These are phyloP conservation scores for Euplexia lucipara DNA, from an alignment of 2,888 invertebrate genomes.

Conservation along the genomic window DNA sequence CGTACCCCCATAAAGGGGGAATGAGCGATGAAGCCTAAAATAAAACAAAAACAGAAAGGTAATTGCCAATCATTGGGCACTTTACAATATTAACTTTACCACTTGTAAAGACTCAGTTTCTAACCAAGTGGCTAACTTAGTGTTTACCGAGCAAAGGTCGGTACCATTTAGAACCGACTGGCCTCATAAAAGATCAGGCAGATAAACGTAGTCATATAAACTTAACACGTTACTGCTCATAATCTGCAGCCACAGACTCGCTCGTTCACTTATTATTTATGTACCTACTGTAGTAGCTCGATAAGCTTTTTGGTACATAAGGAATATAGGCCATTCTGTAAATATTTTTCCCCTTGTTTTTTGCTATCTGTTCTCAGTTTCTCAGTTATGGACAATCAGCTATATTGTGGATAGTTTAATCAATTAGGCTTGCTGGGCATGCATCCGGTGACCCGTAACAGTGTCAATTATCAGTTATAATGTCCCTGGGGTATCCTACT, in stretches of 20 bases:
- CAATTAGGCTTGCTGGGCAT: too few relatives aligned
- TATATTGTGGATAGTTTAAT: too few relatives aligned
- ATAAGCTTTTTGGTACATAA: slow-evolving; percentile 2
- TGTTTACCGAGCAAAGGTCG: slow-evolving; percentile 24
- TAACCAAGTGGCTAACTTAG: slow-evolving; percentile 11
- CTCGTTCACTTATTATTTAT: background rate
- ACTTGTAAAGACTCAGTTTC: background rate
- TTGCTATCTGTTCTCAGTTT: too few relatives aligned
- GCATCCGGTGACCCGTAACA: too few relatives aligned
- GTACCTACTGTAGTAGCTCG: background rate
- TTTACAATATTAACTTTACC: background rate
- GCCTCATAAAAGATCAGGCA: slow-evolving; percentile 20
- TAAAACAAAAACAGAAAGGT: background rate
- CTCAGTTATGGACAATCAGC: too few relatives aligned
- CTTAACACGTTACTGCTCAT: slow-evolving; percentile 17
- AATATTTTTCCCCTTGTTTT: too few relatives aligned
- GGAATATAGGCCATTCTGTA: background rate
- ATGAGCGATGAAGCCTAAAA: too few relatives aligned
- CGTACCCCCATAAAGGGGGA: too few relatives aligned
- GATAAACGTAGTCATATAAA: slow-evolving; percentile 29
- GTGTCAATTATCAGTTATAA: too few relatives aligned
- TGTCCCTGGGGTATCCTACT: too few relatives aligned
- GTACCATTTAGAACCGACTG: slow-evolving; percentile 23
- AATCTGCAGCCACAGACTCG: slow-evolving; percentile 4
- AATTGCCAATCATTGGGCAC: background rate